Percentiles rank a stretch among this genome's conserved stretches.
Evolutionary conservation across 2,888 invertebrate species (phyloP).

Genomic region (Campaea margaritaria): DNA sequence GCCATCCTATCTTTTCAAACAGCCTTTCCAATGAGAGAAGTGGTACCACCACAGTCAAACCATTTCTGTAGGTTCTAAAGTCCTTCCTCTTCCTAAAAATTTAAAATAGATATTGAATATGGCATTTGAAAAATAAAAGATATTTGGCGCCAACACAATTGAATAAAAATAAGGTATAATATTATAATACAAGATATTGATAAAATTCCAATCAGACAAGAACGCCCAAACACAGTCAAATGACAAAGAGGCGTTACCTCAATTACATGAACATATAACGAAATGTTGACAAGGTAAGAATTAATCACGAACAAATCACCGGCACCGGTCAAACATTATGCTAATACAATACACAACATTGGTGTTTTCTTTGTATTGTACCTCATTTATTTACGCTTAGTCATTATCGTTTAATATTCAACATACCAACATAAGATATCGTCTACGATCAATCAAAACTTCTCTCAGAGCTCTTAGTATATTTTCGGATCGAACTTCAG

Average conservation of each 20-base stretch:
- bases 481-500: not conserved
- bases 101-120: too few species aligned
- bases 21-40: too few species aligned
- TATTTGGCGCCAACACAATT: not conserved
- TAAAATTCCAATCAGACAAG: slow-evolving; percentile 53
- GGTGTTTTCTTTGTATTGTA: slow-evolving; percentile 59
- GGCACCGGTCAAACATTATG: slow-evolving; percentile 52
- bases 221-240: slow-evolving; percentile 54
- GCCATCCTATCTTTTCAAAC: too few species aligned
- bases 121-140: not conserved
- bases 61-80: too few species aligned
- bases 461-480: slow-evolving; percentile 38
- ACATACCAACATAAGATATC: slow-evolving; percentile 69
- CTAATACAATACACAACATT: slow-evolving; percentile 57
- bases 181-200: slow-evolving; percentile 1
- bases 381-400: slow-evolving; percentile 77
- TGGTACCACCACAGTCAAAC: too few species aligned
- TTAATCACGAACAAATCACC: slow-evolving; percentile 69
- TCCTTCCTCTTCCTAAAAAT: too few species aligned
- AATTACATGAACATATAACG: slow-evolving; percentile 62
- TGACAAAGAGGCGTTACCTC: slow-evolving; percentile 71
- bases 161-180: not conserved
- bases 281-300: slow-evolving; percentile 70
- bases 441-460: slow-evolving; percentile 72
- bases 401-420: slow-evolving; percentile 76